A percentile compares a stretch with the other conserved stretches of the same genome.
phyloP scores from a whole-genome alignment of 2,113 vertebrate genomes.

The Corydoras sp. region DNA sequence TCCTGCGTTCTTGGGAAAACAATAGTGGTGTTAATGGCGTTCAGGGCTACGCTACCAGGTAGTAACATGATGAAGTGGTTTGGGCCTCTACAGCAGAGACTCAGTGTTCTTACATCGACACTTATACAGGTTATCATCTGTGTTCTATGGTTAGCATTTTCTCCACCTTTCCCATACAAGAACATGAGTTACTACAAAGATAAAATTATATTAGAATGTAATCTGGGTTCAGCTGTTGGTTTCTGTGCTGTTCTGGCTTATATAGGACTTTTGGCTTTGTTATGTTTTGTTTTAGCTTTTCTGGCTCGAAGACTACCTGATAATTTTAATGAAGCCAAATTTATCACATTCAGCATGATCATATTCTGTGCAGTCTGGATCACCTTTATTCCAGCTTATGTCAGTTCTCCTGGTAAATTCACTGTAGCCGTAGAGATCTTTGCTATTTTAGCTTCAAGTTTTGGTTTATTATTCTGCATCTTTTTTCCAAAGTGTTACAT shows the following conservation, averaged over 20 bases:
- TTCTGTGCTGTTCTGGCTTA: constrained; percentile 63
- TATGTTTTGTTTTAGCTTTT: constrained; percentile 60
- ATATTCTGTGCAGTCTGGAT: constrained; percentile 62
- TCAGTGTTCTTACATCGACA: constrained; percentile 25
- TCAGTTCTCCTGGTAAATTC: constrained; percentile 64
- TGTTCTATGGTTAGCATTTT: constrained; percentile 24
- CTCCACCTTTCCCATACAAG: constrained; percentile 35
- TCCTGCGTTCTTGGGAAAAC: too few relatives aligned
- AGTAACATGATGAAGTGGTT: constrained; percentile 41
- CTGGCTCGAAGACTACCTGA: constrained; percentile 57
- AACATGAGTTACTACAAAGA: constrained; percentile 29
- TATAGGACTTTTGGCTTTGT: constrained; percentile 53
- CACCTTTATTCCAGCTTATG: constrained; percentile 60
- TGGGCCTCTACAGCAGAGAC: constrained; percentile 33
- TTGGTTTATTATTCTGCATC: too few relatives aligned
- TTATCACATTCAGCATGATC: constrained; percentile 61
- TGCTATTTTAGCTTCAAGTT: constrained; percentile 37
- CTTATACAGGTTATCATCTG: constrained; percentile 33
- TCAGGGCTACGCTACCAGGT: constrained; percentile 15
- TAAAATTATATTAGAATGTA: constrained; percentile 38
- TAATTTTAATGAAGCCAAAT: constrained; percentile 58
- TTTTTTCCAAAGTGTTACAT: too few relatives aligned
- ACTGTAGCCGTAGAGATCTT: constrained; percentile 65
- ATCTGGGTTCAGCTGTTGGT: constrained; percentile 52
- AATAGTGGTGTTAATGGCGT: too few relatives aligned